Percentiles rank a stretch among this genome's conserved stretches.
Conservation (phyloP, 1,140 invertebrate species). For the Schlechtendalia chinensis region DNA sequence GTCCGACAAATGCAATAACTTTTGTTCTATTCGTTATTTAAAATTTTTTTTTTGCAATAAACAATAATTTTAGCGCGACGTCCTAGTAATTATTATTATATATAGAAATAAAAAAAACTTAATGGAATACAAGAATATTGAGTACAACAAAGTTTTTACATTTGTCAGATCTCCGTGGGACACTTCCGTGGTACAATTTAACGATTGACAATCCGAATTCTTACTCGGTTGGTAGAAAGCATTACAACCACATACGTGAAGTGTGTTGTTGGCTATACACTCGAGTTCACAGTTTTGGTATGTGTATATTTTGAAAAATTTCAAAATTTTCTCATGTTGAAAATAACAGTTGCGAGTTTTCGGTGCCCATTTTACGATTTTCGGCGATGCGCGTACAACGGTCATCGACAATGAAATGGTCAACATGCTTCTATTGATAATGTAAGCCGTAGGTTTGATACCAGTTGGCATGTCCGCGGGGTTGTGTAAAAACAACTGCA, state of each 20-base stretch:
- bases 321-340: slow-evolving; percentile 62
- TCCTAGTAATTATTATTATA: no score
- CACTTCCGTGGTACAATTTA: no score
- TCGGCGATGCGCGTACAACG: not conserved
- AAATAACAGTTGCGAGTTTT: slow-evolving; percentile 61
- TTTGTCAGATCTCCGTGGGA: no score
- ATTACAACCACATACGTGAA: slow-evolving; percentile 47
- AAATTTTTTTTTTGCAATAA: no score
- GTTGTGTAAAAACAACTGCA: slow-evolving; percentile 51
- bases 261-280: slow-evolving; percentile 55
- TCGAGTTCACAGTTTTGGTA: slow-evolving; percentile 57
- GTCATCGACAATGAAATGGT: not conserved
- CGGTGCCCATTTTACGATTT: slow-evolving; percentile 49
- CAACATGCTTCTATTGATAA: not conserved
- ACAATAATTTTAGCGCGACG: no score
- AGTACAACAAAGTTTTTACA: no score
- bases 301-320: slow-evolving; percentile 62
- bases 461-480: slow-evolving; percentile 48
- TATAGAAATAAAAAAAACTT: no score
- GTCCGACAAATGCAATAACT: no score
- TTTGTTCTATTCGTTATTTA: no score
- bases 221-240: slow-evolving; percentile 51
- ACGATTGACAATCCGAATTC: not conserved
- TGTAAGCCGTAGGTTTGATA: slow-evolving; percentile 6
- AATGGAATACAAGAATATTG: no score